Evolutionary conservation across 1,140 invertebrate species (phyloP), one percentile per base, ranked within the genome.

Genomic region (Gryllus bimaculatus): DNA sequence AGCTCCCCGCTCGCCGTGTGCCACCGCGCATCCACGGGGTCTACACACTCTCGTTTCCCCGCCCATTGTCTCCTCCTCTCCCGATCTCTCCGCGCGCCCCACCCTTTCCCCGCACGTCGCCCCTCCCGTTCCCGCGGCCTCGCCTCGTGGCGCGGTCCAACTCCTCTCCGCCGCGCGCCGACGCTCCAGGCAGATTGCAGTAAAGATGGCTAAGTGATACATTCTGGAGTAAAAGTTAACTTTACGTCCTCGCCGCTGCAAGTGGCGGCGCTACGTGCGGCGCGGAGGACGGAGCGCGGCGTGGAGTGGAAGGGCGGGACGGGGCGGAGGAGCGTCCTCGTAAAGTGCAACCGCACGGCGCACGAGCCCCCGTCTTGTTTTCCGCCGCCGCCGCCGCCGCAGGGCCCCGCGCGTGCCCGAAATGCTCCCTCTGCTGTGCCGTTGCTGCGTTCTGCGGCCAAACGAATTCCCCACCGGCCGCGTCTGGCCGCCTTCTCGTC

Each of bases 121-220:
- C 18, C 18, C 54, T 39, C 26, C 26, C 26, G 26, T 1, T 66
- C 54, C 54, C 54, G 10, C 54, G 10, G 18, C 54, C 54, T 13
- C 18, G 54, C 18, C 54, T 7, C 18, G 2, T 18, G 10, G 18
- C 54, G 18, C 10, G 54, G 10, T 10, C 54, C 54, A 18, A 10
- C 10, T 18, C 54, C 10, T 66, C 54, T 13, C 54, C 18, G 54
- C 18, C 54, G 10, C 18, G 10, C 18, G 54, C 54, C 18, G 54
- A 1, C 18, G 54, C 54, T 66, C 10, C 54, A 66, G 54, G 54
- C 54, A 66, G 54, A 66, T 66, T 66, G 54, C 18, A 66, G 54
- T 66, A 66, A 66, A 66, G 54, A 66, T 66, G 54, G 54, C 54
- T 66, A 66, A 66, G 54, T 66, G 54, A 66, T 66, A 66, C 54